Base-by-base conservation (phyloP, 2,113 vertebrate species). In the Ptychochromis oligacanthus region DNA sequence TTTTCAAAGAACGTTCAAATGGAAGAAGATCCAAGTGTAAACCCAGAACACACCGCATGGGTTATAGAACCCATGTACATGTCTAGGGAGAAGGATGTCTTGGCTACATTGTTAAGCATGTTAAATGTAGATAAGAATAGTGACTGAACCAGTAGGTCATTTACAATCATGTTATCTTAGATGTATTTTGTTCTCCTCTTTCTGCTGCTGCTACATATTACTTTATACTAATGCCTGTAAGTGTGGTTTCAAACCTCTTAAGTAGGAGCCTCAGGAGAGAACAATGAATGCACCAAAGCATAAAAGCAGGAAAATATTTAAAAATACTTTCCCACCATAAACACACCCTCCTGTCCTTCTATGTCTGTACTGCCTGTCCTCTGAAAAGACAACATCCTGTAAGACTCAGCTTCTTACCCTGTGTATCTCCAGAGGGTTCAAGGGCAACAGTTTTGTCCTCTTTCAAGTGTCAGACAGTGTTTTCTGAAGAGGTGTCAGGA, bases 331-430 rank as follows among this genome's bases (percentile, higher is more conserved):
- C 49, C 15, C 46, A 54, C 31, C 13, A 57, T 31, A 77, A 58
- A 52, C 43, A 17, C 14, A 11, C 34, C 22, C 46, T 67, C 14
- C 7, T 58, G 58, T 77, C 40, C 49, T 46, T 46, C 74, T 46
- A 56, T 24, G 34, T 36, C 62, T 6, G 57, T 46, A 83, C 87
- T 56, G 59, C 67, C 46, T 86, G 80, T 87, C 76, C 72, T 85
- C 84, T 61, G 60, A 43, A 79, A 93, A 87, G 80, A 89, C 81
- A 85, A 93, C 91, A 90, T 91, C 88, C 93, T 91, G 84, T 81
- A 81, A 43, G 75, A 75, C 58, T 60, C 31, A 67, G 59, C 72
- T 86, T 85, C 58, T 79, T 75, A 62, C 64, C 38, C 77, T 83
- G 74, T 46, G 70, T 65, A 34, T 87, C 93, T 91, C 87, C 77